Base-by-base conservation (phyloP, 37 sponge, comb jelly and placozoan species). In the Bolinopsis microptera region DNA sequence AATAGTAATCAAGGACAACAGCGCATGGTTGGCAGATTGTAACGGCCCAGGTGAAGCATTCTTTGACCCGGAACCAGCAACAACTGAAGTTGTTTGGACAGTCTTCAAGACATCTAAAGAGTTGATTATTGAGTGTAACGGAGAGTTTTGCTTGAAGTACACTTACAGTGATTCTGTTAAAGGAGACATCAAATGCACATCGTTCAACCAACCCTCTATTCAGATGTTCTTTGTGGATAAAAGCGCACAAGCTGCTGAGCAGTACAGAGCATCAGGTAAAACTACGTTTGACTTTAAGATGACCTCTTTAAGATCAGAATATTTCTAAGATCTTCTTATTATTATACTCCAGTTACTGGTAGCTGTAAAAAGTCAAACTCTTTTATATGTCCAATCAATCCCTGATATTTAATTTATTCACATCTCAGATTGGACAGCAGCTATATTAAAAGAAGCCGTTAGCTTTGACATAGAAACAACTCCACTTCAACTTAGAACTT, bases 401-500 rank as follows among this genome's bases (percentile, higher is more conserved):
- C n/a, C n/a, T n/a, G n/a, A n/a, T n/a, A n/a, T n/a, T n/a, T n/a
- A n/a, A n/a, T n/a, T n/a, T n/a, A n/a, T n/a, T n/a, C n/a, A n/a
- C n/a, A n/a, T n/a, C n/a, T n/a, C 74, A 70, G 74, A 70, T 70
- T 70, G 74, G 74, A 70, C 24, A 26, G 25, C 16, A 28, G 74
- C 30, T 2, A 70, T 5, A 22, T n/a, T 26, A 22, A 22, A 70
- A 2, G 16, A n/a, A 70, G 30, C 1, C 3, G 74, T 70, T 2
- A 8, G 21, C 5, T 70, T n/a, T 26, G 30, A 70, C 26, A 22
- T 70, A 9, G 25, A 70, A 28, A 5, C 25, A 22, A 26, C 25
- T 22, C 74, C 74, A 70, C 74, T 70, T 28, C 74, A 70, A 26
- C 30, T 70, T 1, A 70, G 74, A 70, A 70, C 74, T 28, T 70